Evolutionary conservation across 1,140 invertebrate genomes (phyloP), one percentile per base, ranked within the genome.

Genomic region (Trichogramma pretiosum): DNA sequence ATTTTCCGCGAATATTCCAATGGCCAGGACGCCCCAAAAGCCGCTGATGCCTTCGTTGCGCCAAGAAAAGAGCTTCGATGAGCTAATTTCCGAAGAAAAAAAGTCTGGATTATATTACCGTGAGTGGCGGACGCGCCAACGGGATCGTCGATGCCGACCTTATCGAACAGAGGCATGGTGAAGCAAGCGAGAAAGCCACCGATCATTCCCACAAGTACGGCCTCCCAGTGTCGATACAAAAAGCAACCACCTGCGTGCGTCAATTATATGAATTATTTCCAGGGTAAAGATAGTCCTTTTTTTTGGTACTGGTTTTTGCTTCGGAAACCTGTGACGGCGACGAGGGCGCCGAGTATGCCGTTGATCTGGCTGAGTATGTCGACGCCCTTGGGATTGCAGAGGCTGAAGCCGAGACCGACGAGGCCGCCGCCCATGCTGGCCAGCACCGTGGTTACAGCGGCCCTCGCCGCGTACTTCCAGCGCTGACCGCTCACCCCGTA

Each of bases 51-150:
- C 76, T 76, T n/a, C n/a, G n/a, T n/a, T n/a, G n/a, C n/a, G n/a
- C n/a, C n/a, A n/a, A n/a, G n/a, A n/a, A n/a, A n/a, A n/a, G n/a
- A n/a, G n/a, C n/a, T n/a, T n/a, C n/a, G n/a, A n/a, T n/a, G n/a
- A n/a, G n/a, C n/a, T n/a, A n/a, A n/a, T n/a, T n/a, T n/a, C n/a
- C n/a, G n/a, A n/a, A 45, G 16, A 38, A 39, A 32, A 41, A 48
- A 30, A n/a, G n/a, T n/a, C n/a, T n/a, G n/a, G n/a, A n/a, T n/a
- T n/a, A n/a, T n/a, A n/a, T 36, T 71, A 59, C 89, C 89, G 63
- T 95, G 91, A 4, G 94, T 90, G 5, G 89, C 79, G 17, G 85
- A 83, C 0, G 90, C 91, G 5, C 89, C 89, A 1, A 95, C 91
- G 0, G 92, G 92, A 72, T 96, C 92, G 58, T 95, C 92, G 2